Conservation (phyloP, 2,113 vertebrate species). For the Okapia johnstoni region DNA sequence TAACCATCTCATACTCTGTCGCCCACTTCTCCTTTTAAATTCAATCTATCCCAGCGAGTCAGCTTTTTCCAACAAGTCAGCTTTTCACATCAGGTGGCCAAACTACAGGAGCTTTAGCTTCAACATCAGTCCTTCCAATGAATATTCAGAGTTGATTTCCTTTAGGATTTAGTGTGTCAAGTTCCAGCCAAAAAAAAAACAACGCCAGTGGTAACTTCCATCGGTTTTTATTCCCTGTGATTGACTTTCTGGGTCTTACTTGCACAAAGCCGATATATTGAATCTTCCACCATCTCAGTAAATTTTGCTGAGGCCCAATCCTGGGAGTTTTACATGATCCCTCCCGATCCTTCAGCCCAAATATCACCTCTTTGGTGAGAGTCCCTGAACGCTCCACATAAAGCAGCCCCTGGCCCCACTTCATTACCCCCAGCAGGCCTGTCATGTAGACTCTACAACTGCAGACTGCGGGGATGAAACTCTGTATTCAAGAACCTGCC, state of each 20-base stretch:
- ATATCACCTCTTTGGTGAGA: background rate
- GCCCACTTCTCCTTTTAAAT: background rate
- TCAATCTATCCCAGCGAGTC: background rate
- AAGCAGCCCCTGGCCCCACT: background rate
- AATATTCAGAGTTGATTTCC: background rate
- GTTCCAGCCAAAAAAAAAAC: background rate
- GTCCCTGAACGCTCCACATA: background rate
- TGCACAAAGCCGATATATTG: background rate
- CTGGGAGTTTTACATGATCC: background rate
- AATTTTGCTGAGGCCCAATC: background rate
- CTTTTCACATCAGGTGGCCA: background rate
- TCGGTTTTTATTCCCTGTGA: background rate
- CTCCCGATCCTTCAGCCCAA: too few species aligned
- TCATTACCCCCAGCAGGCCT: background rate
- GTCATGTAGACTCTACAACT: background rate
- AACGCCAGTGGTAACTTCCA: background rate
- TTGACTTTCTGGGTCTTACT: background rate
- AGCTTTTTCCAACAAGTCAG: background rate
- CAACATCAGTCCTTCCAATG: background rate
- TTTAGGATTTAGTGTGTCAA: background rate
- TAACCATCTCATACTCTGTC: background rate
- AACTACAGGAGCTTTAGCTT: background rate
- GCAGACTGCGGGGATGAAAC: background rate
- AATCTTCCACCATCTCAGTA: background rate
- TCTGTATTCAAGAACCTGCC: background rate